Evolutionary conservation across 2,113 vertebrate species (phyloP), one percentile per base, ranked within the genome.

Genomic region (Brachirus orientalis): DNA sequence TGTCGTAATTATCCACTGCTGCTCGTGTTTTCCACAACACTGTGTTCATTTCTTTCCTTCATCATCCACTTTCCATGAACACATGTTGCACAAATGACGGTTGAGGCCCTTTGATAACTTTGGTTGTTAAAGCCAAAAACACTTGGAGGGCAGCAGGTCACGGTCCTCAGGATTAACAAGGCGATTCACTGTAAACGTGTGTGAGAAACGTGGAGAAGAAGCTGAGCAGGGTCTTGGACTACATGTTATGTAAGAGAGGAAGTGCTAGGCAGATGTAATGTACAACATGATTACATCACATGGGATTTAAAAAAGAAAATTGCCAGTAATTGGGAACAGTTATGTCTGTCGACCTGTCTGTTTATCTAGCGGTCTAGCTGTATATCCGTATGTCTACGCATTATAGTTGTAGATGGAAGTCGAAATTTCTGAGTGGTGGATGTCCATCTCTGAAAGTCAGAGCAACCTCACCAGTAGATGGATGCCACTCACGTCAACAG

Each of bases 191-290:
- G 54, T 73, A 69, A 70, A 81, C 68, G 51, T 44, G 41, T 60
- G 75, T 61, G 10, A 47, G 65, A 53, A 47, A 46, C 45, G 45
- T 65, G 60, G 57, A 37, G 18, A 69, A 55, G 68, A 14, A 59
- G 63, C 53, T 41, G 53, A 55, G 36, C 22, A 57, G 52, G 10
- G 22, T 53, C 4, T 61, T 40, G 64, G 3, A 59, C 46, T 63
- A 14, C 17, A 18, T 9, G 11, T 80, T 73, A 69, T 64, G 50
- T 78, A 67, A 75, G 35, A 62, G 63, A 72, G 63, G 75, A 83
- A 77, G 46, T 51, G 16, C 41, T 14, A 1, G 9, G 11, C 18
- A 50, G 37, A 55, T 37, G 47, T 57, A 28, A 64, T 74, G 35
- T 48, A 54, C 19, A 18, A 20, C 10, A 14, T 38, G 47, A 28